Evolutionary conservation across 2,113 vertebrate species (phyloP).

Genomic region (Hydrochoerus hydrochaeris): DNA sequence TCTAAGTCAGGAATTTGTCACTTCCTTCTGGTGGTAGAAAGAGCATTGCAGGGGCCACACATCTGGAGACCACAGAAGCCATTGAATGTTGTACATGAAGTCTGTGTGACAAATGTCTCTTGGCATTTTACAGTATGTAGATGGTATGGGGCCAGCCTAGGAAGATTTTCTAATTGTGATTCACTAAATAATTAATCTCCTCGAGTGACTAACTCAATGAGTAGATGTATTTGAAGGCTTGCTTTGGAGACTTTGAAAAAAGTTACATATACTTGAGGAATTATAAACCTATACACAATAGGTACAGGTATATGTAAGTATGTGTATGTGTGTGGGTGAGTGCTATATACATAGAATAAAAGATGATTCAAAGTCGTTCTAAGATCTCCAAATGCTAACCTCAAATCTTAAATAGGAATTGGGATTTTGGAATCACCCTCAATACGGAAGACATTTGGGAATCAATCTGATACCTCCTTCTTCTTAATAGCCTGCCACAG

Average conservation of each 20-base stretch:
- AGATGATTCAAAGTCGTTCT: not conserved
- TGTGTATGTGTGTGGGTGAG: not conserved
- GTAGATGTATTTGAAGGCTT: not conserved
- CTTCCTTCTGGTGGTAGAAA: not conserved
- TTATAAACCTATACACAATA: not conserved
- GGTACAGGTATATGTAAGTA: not conserved
- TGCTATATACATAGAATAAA: not conserved
- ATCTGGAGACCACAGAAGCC: not conserved
- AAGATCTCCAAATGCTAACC: fast-evolving
- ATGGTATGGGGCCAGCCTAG: not conserved
- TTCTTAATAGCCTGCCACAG: not conserved
- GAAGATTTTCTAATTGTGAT: not conserved
- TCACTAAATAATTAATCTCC: not conserved
- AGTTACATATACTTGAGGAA: not conserved
- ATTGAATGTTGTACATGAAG: not conserved
- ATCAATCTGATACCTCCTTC: not conserved
- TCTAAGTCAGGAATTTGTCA: not conserved
- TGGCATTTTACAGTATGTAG: not conserved
- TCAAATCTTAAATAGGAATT: not conserved
- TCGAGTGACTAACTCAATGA: not conserved
- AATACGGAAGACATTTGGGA: not conserved
- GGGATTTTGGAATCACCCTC: not conserved
- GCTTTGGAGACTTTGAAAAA: not conserved
- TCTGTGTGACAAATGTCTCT: not conserved
- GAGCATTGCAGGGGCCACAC: not conserved